Conservation (phyloP, 2,113 vertebrate species). For the Spheniscus mendiculus region DNA sequence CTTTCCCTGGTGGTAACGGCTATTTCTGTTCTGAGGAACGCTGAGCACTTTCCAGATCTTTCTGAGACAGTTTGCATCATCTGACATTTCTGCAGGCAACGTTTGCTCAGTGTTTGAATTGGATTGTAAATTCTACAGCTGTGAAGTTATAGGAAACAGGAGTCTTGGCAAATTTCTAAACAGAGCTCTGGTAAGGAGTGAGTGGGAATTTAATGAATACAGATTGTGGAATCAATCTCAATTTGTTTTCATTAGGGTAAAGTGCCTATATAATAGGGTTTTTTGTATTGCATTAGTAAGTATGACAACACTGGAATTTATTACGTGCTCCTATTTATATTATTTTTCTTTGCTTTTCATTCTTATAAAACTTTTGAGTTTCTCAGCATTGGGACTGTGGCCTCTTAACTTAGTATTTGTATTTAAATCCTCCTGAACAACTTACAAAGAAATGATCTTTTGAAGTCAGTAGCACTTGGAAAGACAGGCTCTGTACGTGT, state of each 20-base stretch:
- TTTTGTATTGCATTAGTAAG: not conserved
- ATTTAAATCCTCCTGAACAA: not conserved
- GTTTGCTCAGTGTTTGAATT: not conserved
- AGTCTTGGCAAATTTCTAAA: not conserved
- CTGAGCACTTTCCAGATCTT: not conserved
- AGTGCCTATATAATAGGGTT: not conserved
- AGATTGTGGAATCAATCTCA: not conserved
- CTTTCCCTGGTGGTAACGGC: not conserved
- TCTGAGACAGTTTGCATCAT: not conserved
- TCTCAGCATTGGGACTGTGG: not conserved
- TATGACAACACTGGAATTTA: not conserved
- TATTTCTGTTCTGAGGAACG: not conserved
- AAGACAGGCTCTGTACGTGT: not conserved
- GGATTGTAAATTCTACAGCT: constrained; percentile 5
- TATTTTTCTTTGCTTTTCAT: not conserved
- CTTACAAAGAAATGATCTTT: not conserved
- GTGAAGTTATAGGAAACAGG: not conserved
- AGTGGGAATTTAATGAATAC: not conserved
- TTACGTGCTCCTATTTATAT: not conserved
- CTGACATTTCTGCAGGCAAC: constrained; percentile 12
- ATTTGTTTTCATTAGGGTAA: not conserved
- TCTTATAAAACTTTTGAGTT: not conserved
- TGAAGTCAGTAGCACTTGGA: not conserved
- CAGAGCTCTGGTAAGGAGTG: not conserved
- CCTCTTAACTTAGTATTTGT: not conserved